These are phyloP conservation scores for Macrophya annulata DNA, from an alignment of 2,888 invertebrate genomes.

Conservation along the genomic window DNA sequence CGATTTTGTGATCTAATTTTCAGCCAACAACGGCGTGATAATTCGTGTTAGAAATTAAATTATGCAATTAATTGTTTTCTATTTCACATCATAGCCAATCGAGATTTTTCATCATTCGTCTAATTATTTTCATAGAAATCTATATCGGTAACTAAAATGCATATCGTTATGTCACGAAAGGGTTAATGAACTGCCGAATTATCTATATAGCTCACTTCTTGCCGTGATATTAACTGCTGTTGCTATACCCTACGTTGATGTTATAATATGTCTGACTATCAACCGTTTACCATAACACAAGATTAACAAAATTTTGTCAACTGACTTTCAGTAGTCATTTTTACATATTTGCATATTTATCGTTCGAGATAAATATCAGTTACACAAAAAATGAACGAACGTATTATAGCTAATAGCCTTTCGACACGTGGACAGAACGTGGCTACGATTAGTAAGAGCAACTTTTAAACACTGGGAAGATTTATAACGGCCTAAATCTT, in stretches of 20 bases:
- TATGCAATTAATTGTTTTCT: background rate
- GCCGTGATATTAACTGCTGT: background rate
- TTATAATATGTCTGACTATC: background rate
- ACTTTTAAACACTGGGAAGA: background rate
- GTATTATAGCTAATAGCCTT: background rate
- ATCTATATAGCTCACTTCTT: slow-evolving; percentile 13
- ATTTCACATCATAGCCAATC: background rate
- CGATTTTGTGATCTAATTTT: background rate
- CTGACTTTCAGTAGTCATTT: background rate
- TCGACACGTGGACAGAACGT: background rate
- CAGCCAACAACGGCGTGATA: background rate
- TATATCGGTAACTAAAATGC: background rate
- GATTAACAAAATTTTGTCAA: slow-evolving; percentile 11
- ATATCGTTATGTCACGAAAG: background rate
- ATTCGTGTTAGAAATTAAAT: background rate
- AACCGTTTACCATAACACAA: background rate
- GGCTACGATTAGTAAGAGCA: background rate
- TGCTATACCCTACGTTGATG: background rate
- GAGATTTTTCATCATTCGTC: background rate
- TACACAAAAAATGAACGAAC: background rate
- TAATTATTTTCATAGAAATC: background rate
- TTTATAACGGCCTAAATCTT: background rate
- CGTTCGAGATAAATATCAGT: background rate
- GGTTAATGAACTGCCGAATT: slow-evolving; percentile 22
- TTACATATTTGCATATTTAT: slow-evolving; percentile 11